Conservation (phyloP, 1,140 invertebrate genomes). For the Aplysia californica region DNA sequence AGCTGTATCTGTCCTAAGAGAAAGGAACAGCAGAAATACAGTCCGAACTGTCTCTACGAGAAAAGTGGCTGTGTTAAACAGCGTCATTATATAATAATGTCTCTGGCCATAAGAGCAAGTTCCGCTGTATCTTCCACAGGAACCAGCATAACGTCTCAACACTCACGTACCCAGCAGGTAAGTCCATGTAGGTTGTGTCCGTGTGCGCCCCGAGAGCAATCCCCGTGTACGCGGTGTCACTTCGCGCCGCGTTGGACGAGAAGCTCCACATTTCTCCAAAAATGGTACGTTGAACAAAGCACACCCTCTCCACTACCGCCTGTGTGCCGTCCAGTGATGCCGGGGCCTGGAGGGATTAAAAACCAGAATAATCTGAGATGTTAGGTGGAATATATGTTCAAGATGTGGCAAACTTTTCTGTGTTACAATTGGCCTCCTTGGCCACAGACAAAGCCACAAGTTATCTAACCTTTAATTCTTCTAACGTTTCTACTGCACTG, state of each 20-base stretch:
- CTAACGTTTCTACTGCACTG: not conserved
- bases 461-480: not conserved
- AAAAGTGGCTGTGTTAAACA: too few species aligned
- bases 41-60: too few species aligned
- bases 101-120: too few species aligned
- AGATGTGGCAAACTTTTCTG: not conserved
- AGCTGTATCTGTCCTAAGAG: too few species aligned
- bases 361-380: too few species aligned
- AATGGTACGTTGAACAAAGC: conserved; percentile 74
- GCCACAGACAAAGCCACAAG: not conserved
- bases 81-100: too few species aligned
- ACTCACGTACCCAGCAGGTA: conserved; percentile 75
- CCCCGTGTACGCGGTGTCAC: conserved; percentile 77
- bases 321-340: conserved; percentile 69
- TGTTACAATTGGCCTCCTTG: not conserved
- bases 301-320: conserved; percentile 69
- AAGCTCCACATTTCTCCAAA: conserved; percentile 73
- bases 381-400: not conserved
- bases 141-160: too few species aligned
- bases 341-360: conserved; percentile 35
- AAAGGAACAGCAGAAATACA: too few species aligned
- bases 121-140: too few species aligned
- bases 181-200: conserved; percentile 80
- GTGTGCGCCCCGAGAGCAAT: conserved; percentile 70
- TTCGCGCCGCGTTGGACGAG: conserved; percentile 69